A percentile compares a stretch with the other conserved stretches of the same genome.
Evolutionary conservation across 2,888 invertebrate genomes (phyloP).

Genomic region (Clepsis dumicolana): DNA sequence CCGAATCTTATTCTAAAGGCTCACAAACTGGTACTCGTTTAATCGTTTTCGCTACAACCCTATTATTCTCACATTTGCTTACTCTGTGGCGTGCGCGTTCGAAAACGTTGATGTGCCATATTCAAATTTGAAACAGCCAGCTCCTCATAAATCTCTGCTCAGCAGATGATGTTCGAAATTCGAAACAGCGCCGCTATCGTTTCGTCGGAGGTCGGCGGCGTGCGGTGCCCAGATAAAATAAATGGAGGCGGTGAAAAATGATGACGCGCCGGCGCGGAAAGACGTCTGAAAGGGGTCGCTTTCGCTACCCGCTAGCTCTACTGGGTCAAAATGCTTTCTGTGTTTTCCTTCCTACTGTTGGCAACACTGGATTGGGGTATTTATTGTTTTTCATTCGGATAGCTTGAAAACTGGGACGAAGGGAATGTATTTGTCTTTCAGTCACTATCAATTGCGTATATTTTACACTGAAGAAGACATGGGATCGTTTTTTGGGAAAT

Average conservation of each 20-base stretch:
- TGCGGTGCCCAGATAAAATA: constrained; percentile 84
- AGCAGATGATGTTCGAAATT: constrained; percentile 81
- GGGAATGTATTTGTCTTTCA: constrained; percentile 22
- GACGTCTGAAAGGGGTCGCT: constrained; percentile 68
- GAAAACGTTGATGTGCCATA: constrained; percentile 45
- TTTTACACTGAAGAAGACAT: not conserved
- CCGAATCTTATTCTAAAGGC: too few species aligned
- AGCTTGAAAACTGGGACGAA: constrained; percentile 1
- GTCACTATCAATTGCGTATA: constrained; percentile 13
- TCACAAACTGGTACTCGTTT: not conserved
- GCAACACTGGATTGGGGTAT: constrained; percentile 31
- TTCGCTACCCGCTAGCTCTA: constrained; percentile 57
- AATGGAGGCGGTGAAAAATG: constrained; percentile 85
- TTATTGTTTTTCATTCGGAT: constrained; percentile 43
- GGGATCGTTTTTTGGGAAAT: not conserved
- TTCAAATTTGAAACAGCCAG: constrained; percentile 73
- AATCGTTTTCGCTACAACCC: not conserved
- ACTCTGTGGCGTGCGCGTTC: not conserved
- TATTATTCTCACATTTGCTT: not conserved
- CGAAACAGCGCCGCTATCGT: constrained; percentile 75
- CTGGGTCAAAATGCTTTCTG: constrained; percentile 70
- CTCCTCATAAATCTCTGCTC: constrained; percentile 81
- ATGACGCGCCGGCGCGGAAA: constrained; percentile 81
- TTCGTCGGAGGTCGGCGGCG: constrained; percentile 70
- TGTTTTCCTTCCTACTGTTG: constrained; percentile 44